Evolutionary conservation across 2,888 invertebrate species (phyloP).

Genomic region (Orthonevra nobilis): DNA sequence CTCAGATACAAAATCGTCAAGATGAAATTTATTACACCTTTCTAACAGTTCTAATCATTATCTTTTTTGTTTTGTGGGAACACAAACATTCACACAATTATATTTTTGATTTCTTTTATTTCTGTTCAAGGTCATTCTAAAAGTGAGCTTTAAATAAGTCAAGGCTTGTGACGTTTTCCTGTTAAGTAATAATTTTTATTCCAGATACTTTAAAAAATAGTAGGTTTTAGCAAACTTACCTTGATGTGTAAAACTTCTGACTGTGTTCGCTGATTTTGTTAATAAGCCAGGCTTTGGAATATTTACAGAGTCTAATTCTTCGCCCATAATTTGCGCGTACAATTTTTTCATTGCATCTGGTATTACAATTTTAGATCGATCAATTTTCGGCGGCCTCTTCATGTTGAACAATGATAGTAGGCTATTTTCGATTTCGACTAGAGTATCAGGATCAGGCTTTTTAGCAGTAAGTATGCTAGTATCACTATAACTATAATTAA

Average conservation of each 20-base stretch:
- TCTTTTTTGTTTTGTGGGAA: constrained; percentile 51
- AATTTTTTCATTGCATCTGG: constrained; percentile 91
- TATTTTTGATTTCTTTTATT: too few relatives aligned
- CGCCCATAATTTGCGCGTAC: constrained; percentile 86
- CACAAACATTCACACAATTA: constrained; percentile 6
- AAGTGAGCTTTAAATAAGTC: too few relatives aligned
- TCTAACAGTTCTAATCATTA: constrained; percentile 32
- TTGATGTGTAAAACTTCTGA: constrained; percentile 90
- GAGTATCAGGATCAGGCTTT: constrained; percentile 79
- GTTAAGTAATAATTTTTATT: too few relatives aligned
- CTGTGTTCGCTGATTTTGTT: constrained; percentile 90
- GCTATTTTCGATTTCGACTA: constrained; percentile 80
- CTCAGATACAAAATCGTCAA: constrained; percentile 4
- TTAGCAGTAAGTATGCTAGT: constrained; percentile 64
- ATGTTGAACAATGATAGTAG: constrained; percentile 79
- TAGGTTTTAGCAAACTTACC: constrained; percentile 85
- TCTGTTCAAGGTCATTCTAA: constrained; percentile 56
- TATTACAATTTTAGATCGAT: constrained; percentile 81
- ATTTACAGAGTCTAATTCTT: constrained; percentile 84
- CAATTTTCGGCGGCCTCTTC: constrained; percentile 80
- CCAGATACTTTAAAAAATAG: too few relatives aligned
- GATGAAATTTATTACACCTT: constrained; percentile 14
- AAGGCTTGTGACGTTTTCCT: too few relatives aligned
- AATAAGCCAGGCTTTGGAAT: constrained; percentile 85
- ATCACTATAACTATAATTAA: constrained; percentile 68